A percentile compares a stretch with the other conserved stretches of the same genome.
Evolutionary conservation across 1,140 invertebrate genomes (phyloP).

Genomic region (Hyposmocoma kahamanoa): DNA sequence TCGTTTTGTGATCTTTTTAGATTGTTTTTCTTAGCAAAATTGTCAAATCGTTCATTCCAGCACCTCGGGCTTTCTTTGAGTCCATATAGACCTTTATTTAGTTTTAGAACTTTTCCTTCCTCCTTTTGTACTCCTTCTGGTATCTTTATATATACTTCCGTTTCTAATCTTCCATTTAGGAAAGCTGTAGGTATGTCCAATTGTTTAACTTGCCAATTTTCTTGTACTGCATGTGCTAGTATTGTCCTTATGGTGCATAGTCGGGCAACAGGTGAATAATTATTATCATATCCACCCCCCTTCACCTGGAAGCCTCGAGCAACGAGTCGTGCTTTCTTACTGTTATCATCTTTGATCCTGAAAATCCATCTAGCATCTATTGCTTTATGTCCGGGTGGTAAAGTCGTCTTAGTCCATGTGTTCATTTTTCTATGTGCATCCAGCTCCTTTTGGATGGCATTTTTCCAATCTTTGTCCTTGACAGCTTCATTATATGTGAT

Average conservation of each 20-base stretch:
- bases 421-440: neutral
- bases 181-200: conserved; percentile 1
- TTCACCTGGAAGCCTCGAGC: conserved; percentile 6
- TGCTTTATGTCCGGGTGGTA: neutral
- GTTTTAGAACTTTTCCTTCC: neutral
- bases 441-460: conserved; percentile 7
- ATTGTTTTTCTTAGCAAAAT: neutral
- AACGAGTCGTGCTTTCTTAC: conserved; percentile 1
- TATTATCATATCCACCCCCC: too few species aligned
- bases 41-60: conserved; percentile 1
- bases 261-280: neutral
- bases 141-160: conserved; percentile 1
- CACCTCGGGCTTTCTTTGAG: neutral
- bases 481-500: conserved; percentile 1
- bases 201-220: neutral
- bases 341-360: conserved; percentile 1
- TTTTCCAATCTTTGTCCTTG: neutral
- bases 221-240: neutral
- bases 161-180: neutral
- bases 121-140: conserved; percentile 1
- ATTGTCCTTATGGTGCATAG: neutral
- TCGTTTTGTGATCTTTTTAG: conserved; percentile 1
- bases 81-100: conserved; percentile 1
- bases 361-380: conserved; percentile 11
- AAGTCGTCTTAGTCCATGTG: neutral